phyloP scores from a whole-genome alignment of 53 echinoderm and acorn worm genomes.

The Patiria pectinifera region DNA sequence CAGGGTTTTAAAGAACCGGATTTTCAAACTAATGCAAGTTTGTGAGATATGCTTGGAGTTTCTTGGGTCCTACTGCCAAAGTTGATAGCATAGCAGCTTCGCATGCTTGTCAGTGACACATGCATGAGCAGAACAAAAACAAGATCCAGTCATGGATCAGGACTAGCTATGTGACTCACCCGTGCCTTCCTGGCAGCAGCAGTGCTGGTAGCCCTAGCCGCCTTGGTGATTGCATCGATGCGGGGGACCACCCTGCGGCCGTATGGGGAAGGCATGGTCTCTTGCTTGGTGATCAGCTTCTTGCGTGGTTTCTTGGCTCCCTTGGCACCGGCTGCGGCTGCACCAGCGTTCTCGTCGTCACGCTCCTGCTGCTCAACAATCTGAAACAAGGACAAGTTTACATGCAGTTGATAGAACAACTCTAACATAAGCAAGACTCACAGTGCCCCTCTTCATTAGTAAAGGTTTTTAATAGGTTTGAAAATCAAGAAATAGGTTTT shows the following conservation, averaged over 20 bases:
- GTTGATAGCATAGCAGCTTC: too few relatives aligned
- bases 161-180: background rate
- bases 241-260: slow-evolving; percentile 89
- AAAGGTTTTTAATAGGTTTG: too few relatives aligned
- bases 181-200: slow-evolving; percentile 24
- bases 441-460: too few relatives aligned
- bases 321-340: slow-evolving; percentile 37
- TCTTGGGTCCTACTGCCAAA: too few relatives aligned
- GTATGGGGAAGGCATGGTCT: slow-evolving; percentile 92
- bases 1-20: too few relatives aligned
- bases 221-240: slow-evolving; percentile 79
- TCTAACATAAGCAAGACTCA: too few relatives aligned
- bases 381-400: background rate
- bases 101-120: too few relatives aligned
- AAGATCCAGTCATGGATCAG: background rate
- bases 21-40: too few relatives aligned
- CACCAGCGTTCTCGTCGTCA: slow-evolving; percentile 63
- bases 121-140: too few relatives aligned
- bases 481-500: too few relatives aligned
- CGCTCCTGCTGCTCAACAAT: slow-evolving; percentile 83
- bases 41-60: too few relatives aligned
- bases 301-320: slow-evolving; percentile 69
- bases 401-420: too few relatives aligned
- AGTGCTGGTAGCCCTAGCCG: slow-evolving; percentile 9
- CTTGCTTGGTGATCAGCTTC: slow-evolving; percentile 82